Base-by-base conservation (phyloP, 2,797 vertebrate genomes). In the Mormyrus proboscirostris region DNA sequence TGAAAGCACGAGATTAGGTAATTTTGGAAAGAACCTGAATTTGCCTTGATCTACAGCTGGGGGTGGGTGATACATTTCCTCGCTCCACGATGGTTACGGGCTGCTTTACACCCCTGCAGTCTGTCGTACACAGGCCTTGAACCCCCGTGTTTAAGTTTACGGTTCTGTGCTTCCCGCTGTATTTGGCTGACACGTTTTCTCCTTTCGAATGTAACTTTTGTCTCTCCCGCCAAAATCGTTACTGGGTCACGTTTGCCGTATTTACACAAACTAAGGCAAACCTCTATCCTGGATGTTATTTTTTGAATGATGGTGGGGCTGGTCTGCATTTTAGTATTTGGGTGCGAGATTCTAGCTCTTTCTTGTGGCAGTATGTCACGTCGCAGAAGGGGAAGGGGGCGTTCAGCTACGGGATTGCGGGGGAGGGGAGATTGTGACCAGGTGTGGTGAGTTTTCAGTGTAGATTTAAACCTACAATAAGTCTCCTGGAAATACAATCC, bases 1-100 rank as follows among this genome's bases (percentile, higher is more conserved):
- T 1, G 89, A 90, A 89, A 89, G 88, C 90, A 90, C 89, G 91
- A 91, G 91, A 91, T 65, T 44, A 87, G 88, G 47, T 85, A 16
- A 86, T 51, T 86, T 62, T 90, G 89, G 86, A 65, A 88, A 49
- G 19, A 47, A 19, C 55, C 12, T 16, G 19, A 14, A 19, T 25
- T 29, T 49, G 44, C 22, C n/a, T 84, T 84, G 19, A 84, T n/a
- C 79, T 83, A 14, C 41, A 25, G 76, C 41, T n/a, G 29, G 51
- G 85, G 19, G 85, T 19, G 33, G 85, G 85, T 53, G 50, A 33
- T 25, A 86, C 9, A 14, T 51, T 49, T 83, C 79, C n/a, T 51
- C 25, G 2, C 47, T 22, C 47, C 44, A 1, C 14, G n/a, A 41
- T 57, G 51, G 25, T 86, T 14, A 38, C 2, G 5, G 8, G 33